These are phyloP conservation scores for Syrmaticus mikado DNA, from an alignment of 2,113 vertebrate species.

Conservation along the genomic window DNA sequence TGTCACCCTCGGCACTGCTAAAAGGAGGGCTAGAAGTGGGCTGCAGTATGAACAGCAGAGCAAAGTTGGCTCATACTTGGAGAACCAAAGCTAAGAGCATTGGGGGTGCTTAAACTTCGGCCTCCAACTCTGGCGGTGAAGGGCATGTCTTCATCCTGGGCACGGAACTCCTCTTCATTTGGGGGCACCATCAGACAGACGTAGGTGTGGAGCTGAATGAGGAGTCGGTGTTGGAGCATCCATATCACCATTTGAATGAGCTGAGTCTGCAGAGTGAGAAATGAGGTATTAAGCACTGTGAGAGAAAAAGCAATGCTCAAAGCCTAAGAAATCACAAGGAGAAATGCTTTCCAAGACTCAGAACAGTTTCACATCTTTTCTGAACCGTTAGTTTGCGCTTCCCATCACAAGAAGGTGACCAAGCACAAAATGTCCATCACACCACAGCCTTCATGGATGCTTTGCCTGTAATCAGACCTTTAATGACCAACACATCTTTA, in stretches of 20 bases:
- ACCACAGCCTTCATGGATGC: background rate
- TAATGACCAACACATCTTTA: background rate
- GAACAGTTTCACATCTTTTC: background rate
- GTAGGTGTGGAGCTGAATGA: constrained; percentile 96
- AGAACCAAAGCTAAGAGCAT: constrained; percentile 95
- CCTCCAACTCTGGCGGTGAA: constrained; percentile 84
- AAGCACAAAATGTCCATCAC: background rate
- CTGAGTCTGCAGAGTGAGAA: constrained; percentile 83
- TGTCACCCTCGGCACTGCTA: background rate
- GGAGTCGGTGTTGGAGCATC: constrained; percentile 93
- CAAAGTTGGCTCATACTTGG: constrained; percentile 83
- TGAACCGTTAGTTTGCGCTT: background rate
- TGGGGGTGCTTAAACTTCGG: constrained; percentile 94
- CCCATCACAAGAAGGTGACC: background rate
- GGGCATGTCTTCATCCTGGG: constrained; percentile 84
- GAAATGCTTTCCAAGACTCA: background rate
- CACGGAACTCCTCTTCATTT: constrained; percentile 82
- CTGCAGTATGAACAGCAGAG: background rate
- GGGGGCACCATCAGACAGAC: constrained; percentile 93
- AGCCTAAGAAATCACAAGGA: background rate
- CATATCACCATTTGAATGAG: constrained; percentile 99
- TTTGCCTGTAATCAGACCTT: background rate
- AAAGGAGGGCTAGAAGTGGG: background rate
- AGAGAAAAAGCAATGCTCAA: background rate
- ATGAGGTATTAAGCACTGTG: accelerated